Evolutionary conservation across 2,113 vertebrate genomes (phyloP), one percentile per base, ranked within the genome.

Genomic region (Festucalex cinctus): DNA sequence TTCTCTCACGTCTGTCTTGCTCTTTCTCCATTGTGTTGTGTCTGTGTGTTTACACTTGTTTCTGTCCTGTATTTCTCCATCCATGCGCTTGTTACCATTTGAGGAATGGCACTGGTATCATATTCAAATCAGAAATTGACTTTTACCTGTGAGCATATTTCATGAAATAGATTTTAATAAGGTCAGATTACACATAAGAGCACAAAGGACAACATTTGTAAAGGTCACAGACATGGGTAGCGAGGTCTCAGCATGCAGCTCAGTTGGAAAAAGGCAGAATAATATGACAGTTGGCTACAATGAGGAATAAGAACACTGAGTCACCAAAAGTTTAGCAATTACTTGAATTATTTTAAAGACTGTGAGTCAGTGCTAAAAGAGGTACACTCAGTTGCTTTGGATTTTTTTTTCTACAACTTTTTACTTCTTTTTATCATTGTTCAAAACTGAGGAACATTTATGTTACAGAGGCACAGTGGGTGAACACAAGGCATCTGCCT

Each of bases 101-200:
- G 22, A 80, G 64, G 62, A 69, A 57, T 57, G 53, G 46, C 67
- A 86, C 79, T 83, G 46, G 88, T 92, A 90, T 83, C 86, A 68
- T 83, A 86, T 76, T 91, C 77, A 81, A 75, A 88, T 87, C 85
- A 87, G 70, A 87, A 81, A 73, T 68, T 85, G 85, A 80, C 88
- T 79, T 73, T 82, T 75, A 78, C 80, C 89, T 86, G 80, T 76
- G 85, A 82, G 78, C 81, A 88, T 85, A 74, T 90, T 77, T 86
- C 85, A 78, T 80, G 61, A 88, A 84, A 83, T 88, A 88, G 84
- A 85, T 86, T 90, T 88, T 86, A 83, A 87, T 91, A 81, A 84
- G 83, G 85, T 86, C 85, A 74, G 83, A 78, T 83, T 83, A 80
- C 83, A 80, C 75, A 87, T 83, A 85, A 73, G 68, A 62, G 77